Evolutionary conservation across 1,140 invertebrate genomes (phyloP).

Genomic region (Parapsyche elsis): DNA sequence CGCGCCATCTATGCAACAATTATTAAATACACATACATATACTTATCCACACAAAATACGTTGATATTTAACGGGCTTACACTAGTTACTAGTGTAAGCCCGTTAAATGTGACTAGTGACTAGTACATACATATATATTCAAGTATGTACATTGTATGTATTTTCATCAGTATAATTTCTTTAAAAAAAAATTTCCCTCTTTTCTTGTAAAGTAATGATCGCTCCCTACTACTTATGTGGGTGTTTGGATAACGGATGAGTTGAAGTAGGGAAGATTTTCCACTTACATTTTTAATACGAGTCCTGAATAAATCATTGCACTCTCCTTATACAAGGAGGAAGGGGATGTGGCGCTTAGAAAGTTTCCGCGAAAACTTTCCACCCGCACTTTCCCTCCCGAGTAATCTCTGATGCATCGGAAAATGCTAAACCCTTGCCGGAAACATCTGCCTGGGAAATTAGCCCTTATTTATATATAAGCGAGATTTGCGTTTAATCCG

Average conservation of each 20-base stretch:
- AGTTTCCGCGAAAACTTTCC: constrained; percentile 6
- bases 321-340: neutral
- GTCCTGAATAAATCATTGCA: constrained; percentile 55
- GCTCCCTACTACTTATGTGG: neutral
- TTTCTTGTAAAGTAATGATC: constrained; percentile 19
- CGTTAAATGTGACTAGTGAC: too few relatives aligned
- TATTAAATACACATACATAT: too few relatives aligned
- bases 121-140: too few relatives aligned
- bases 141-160: too few relatives aligned
- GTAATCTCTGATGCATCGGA: neutral
- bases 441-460: constrained; percentile 11
- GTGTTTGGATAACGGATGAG: constrained; percentile 25
- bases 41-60: too few relatives aligned
- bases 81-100: too few relatives aligned
- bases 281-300: constrained; percentile 56
- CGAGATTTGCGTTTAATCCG: too few relatives aligned
- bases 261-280: constrained; percentile 44
- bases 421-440: neutral
- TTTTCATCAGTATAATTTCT: too few relatives aligned
- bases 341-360: neutral
- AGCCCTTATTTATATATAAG: neutral
- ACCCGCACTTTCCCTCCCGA: neutral
- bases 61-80: too few relatives aligned
- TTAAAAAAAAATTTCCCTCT: neutral
- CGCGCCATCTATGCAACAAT: too few relatives aligned